phyloP scores from a whole-genome alignment of 2,797 vertebrate species.

The Poecilia wingei region DNA sequence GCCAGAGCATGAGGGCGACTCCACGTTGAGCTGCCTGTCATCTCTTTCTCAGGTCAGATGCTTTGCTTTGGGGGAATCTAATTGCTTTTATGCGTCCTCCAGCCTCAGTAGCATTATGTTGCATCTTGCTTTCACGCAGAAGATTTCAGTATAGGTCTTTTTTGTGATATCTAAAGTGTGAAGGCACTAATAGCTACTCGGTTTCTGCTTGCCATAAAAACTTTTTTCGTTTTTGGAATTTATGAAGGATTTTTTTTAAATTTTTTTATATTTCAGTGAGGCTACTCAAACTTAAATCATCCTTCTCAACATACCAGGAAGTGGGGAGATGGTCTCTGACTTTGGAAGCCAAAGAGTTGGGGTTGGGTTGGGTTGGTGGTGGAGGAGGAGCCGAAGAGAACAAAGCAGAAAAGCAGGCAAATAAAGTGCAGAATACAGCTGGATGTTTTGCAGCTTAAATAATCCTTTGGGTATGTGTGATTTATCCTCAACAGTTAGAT shows the following conservation, averaged over 20 bases:
- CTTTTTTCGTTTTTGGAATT: background rate
- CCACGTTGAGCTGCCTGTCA: conserved; percentile 47
- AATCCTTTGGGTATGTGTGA: background rate
- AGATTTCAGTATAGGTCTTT: background rate
- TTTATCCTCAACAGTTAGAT: background rate
- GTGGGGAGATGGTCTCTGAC: background rate
- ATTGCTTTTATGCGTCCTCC: background rate
- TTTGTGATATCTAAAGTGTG: background rate
- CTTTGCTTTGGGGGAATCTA: background rate
- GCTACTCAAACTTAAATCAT: background rate
- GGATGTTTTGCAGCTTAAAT: background rate
- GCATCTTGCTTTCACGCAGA: background rate
- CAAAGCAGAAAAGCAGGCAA: background rate
- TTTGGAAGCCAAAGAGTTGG: background rate
- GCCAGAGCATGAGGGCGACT: conserved; percentile 62
- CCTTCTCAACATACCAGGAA: background rate
- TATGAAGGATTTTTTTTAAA: no score
- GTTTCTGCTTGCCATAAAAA: background rate
- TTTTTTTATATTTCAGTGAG: background rate
- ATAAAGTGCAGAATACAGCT: background rate
- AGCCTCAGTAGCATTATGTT: background rate
- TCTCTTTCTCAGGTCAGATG: conserved; percentile 41
- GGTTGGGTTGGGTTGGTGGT: background rate
- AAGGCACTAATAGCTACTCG: background rate
- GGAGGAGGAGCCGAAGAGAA: background rate